These are phyloP conservation scores for Petroica traversi DNA, from an alignment of 2,113 vertebrate species.

Conservation along the genomic window DNA sequence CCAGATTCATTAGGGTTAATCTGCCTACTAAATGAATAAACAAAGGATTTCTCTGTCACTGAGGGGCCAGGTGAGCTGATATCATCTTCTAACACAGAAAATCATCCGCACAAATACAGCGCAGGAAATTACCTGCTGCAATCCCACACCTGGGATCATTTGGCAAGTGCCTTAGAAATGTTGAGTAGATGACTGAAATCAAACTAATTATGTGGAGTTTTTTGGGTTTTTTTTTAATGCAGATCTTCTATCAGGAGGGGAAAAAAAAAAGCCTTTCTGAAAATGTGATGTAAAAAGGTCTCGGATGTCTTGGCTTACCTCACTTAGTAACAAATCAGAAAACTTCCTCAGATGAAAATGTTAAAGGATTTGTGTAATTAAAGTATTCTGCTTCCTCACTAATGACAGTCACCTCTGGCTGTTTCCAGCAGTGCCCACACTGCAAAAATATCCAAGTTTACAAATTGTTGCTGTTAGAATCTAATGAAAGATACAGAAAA, in stretches of 20 bases:
- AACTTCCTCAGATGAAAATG: not conserved
- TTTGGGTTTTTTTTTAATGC: constrained; percentile 9
- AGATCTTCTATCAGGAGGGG: not conserved
- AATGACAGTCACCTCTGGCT: not conserved
- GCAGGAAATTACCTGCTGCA: constrained; percentile 93
- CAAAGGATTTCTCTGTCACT: constrained; percentile 94
- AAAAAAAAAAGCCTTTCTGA: not conserved
- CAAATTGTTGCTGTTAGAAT: not conserved
- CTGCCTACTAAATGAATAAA: constrained; percentile 93
- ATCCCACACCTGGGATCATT: constrained; percentile 85
- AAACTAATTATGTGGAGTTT: constrained; percentile 21
- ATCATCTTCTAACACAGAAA: constrained; percentile 89
- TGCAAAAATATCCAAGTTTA: not conserved
- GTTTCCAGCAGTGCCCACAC: not conserved
- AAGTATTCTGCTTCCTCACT: not conserved
- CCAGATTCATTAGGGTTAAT: constrained; percentile 87
- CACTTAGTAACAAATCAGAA: not conserved
- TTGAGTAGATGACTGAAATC: constrained; percentile 61
- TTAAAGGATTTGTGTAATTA: not conserved
- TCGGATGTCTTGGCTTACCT: not conserved
- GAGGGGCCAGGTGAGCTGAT: constrained; percentile 91
- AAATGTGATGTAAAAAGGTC: not conserved
- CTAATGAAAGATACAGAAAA: not conserved
- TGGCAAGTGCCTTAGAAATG: constrained; percentile 66
- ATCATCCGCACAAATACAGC: constrained; percentile 78